A percentile compares a stretch with the other conserved stretches of the same genome.
Conservation (phyloP, 1,140 invertebrate species). For the Homarus americanus region DNA sequence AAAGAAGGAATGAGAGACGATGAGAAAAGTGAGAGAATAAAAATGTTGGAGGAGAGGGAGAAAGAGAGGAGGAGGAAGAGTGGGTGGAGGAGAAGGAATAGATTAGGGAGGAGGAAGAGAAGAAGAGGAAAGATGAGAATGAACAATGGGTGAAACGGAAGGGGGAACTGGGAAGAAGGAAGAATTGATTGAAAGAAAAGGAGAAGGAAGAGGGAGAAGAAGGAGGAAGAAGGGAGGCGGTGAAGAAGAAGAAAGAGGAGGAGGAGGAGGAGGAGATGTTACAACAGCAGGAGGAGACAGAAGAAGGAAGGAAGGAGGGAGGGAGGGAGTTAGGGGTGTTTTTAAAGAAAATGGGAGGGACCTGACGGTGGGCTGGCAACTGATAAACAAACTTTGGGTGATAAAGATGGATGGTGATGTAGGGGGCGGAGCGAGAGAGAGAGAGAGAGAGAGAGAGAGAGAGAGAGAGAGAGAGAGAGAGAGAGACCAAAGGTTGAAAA, state of each 20-base stretch:
- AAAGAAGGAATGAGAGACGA: too few species aligned
- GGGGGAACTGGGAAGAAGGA: too few species aligned
- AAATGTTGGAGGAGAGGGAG: too few species aligned
- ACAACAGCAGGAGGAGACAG: slow-evolving; percentile 12
- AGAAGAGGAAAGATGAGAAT: too few species aligned
- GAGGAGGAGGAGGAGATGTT: background rate
- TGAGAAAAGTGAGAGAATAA: too few species aligned
- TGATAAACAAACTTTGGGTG: background rate
- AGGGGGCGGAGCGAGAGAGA: too few species aligned
- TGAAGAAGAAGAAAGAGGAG: background rate
- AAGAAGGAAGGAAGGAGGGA: background rate
- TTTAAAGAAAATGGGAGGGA: background rate
- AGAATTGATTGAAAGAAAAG: too few species aligned
- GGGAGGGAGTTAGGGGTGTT: slow-evolving; percentile 13
- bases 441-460: background rate
- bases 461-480: background rate
- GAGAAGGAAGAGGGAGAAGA: background rate
- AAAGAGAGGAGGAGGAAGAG: too few species aligned
- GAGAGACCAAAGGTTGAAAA: too few species aligned
- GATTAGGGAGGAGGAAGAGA: too few species aligned
- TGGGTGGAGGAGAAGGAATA: too few species aligned
- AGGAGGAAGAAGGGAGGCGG: background rate
- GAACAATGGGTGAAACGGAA: too few species aligned
- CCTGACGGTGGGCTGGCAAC: background rate
- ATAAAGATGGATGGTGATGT: background rate